These are phyloP conservation scores for Eupithecia dodoneata DNA, from an alignment of 2,888 invertebrate genomes.

Conservation along the genomic window DNA sequence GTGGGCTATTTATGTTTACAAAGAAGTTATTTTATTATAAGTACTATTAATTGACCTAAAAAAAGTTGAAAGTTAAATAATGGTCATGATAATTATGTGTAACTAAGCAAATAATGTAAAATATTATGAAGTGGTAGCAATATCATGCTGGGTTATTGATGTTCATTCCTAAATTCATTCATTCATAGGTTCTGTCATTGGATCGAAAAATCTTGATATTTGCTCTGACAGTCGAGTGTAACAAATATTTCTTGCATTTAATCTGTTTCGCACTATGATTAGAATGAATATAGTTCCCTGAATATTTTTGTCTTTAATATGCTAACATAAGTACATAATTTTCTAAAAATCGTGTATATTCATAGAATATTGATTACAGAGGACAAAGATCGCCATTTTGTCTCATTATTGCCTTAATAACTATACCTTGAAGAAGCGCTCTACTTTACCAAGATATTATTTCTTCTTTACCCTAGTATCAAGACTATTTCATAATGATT, in stretches of 20 bases:
- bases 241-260: not conserved
- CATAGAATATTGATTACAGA: not conserved
- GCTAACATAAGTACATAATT: not conserved
- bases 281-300: not conserved
- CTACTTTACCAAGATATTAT: not conserved
- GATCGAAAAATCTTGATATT: slow-evolving; percentile 31
- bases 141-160: slow-evolving; percentile 50
- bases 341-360: not conserved
- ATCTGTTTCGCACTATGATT: not conserved
- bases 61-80: not conserved
- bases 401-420: not conserved
- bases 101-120: not conserved
- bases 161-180: slow-evolving; percentile 47
- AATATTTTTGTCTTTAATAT: not conserved
- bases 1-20: no score
- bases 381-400: not conserved
- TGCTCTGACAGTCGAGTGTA: not conserved
- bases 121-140: not conserved
- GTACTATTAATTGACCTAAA: not conserved
- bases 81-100: not conserved
- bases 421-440: not conserved
- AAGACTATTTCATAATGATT: slow-evolving; percentile 17
- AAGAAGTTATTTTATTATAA: no score
- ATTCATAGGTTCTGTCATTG: slow-evolving; percentile 25
- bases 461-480: slow-evolving; percentile 12